These are phyloP conservation scores for Sinohyriopsis cumingii DNA, from an alignment of 2,888 invertebrate genomes.

Conservation along the genomic window DNA sequence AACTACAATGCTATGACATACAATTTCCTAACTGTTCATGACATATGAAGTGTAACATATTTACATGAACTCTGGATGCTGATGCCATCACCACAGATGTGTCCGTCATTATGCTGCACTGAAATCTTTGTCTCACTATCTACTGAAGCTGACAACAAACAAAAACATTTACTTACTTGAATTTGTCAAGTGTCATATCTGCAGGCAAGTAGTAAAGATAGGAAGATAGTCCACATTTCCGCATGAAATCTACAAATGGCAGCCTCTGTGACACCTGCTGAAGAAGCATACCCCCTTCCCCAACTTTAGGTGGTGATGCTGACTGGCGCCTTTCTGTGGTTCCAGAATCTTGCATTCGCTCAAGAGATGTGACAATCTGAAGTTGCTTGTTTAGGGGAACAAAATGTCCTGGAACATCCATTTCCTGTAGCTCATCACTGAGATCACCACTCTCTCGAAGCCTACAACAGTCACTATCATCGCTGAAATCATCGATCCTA, in stretches of 20 bases:
- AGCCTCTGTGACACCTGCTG: constrained; percentile 50
- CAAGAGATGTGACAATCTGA: constrained; percentile 61
- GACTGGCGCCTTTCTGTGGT: constrained; percentile 36
- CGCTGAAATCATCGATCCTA: constrained; percentile 56
- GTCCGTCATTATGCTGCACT: no score
- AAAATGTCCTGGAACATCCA: constrained; percentile 43
- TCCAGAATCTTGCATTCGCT: constrained; percentile 32
- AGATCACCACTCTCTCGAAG: constrained; percentile 49
- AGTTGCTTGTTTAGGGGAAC: constrained; percentile 60
- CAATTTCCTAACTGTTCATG: no score
- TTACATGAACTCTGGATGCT: no score
- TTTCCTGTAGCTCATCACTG: constrained; percentile 52
- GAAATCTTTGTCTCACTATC: no score
- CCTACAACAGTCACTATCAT: constrained; percentile 51
- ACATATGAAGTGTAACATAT: no score
- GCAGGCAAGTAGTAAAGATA: constrained; percentile 67
- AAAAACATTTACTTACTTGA: constrained; percentile 43
- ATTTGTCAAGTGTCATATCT: constrained; percentile 63
- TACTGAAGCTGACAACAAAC: no score
- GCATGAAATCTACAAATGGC: constrained; percentile 64
- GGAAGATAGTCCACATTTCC: constrained; percentile 57
- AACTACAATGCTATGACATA: no score
- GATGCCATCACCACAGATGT: no score
- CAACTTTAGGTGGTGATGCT: constrained; percentile 48
- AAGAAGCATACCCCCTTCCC: constrained; percentile 38